Evolutionary conservation across 2,113 vertebrate species (phyloP).

Genomic region (Herpailurus yagouaroundi): DNA sequence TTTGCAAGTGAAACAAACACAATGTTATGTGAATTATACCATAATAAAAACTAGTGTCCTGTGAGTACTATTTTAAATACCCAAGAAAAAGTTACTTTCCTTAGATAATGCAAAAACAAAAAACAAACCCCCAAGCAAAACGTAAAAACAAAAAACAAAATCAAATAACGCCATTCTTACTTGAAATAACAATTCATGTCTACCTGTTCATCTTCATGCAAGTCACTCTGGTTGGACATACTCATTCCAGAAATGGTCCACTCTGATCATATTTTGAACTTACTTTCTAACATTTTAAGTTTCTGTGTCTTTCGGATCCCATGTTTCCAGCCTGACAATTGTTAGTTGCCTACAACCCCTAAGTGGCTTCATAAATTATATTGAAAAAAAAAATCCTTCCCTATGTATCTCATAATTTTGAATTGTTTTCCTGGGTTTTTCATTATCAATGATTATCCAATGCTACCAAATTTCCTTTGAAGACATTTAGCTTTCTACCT

Average conservation of each 20-base stretch:
- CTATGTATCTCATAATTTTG: neutral
- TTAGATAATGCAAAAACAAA: neutral
- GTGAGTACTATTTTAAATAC: neutral
- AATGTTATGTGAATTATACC: neutral
- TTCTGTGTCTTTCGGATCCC: neutral
- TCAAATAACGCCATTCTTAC: neutral
- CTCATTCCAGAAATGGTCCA: neutral
- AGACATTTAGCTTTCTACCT: slow-evolving; percentile 2
- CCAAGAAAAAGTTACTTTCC: neutral
- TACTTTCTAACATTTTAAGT: neutral
- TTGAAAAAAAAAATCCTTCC: neutral
- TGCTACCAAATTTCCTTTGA: neutral
- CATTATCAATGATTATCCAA: neutral
- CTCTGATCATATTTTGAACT: neutral
- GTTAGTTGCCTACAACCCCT: neutral
- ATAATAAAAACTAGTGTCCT: neutral
- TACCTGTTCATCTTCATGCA: neutral
- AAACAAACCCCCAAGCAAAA: neutral
- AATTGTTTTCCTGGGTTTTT: neutral
- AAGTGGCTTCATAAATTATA: neutral
- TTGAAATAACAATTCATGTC: neutral
- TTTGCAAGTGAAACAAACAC: neutral
- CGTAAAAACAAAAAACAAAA: neutral
- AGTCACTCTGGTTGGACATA: neutral
- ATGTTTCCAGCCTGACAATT: neutral